These are phyloP conservation scores for Nettapus auritus DNA, from an alignment of 2,113 vertebrate species.

Conservation along the genomic window DNA sequence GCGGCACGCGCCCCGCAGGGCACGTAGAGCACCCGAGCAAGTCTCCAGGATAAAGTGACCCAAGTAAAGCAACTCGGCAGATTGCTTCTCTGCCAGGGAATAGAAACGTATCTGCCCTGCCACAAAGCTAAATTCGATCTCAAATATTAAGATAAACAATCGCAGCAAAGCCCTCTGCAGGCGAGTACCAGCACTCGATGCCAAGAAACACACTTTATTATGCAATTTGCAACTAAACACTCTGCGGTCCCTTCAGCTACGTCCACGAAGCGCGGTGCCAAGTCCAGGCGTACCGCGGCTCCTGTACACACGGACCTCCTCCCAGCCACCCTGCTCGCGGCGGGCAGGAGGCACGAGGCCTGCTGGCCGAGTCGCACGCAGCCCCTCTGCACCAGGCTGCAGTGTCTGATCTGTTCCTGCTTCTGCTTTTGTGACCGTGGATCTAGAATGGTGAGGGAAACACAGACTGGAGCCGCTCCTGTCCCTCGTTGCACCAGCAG, in stretches of 20 bases:
- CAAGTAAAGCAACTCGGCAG: background rate
- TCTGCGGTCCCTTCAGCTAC: background rate
- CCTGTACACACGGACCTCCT: background rate
- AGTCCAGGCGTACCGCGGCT: background rate
- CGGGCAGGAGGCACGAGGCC: background rate
- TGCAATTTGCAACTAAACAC: background rate
- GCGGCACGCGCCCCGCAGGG: rapidly evolving
- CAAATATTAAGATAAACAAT: background rate
- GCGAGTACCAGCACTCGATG: background rate
- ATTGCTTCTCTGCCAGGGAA: background rate
- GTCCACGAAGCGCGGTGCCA: rapidly evolving
- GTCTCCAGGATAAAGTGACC: background rate
- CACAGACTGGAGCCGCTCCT: rapidly evolving
- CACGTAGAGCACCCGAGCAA: background rate
- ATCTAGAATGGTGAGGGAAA: background rate
- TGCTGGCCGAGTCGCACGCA: background rate
- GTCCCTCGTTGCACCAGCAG: rapidly evolving
- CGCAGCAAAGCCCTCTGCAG: background rate
- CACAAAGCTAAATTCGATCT: background rate
- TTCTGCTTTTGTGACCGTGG: background rate
- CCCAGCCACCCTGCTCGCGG: background rate
- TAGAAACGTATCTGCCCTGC: background rate
- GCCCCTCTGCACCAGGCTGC: background rate
- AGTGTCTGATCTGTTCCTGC: background rate
- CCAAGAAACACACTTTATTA: background rate